These are phyloP conservation scores for human DNA, from an alignment of 2,113 vertebrate genomes.

Conservation along the genomic window GRCh38 chr6:77133001-77133500, in stretches of 20 bases:
- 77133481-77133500: background rate
- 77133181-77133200: background rate
- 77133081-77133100: background rate
- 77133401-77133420: background rate
- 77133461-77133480: background rate
- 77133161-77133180: background rate
- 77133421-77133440: background rate
- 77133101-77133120: background rate
- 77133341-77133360: background rate
- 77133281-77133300: background rate
- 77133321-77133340: background rate
- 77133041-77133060: background rate
- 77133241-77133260: background rate
- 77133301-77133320: rapidly evolving
- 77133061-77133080: too few relatives aligned
- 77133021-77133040: background rate
- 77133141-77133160: background rate
- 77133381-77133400: background rate
- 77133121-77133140: background rate
- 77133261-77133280: background rate
- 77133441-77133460: background rate
- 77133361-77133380: background rate
- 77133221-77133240: background rate
- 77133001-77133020: background rate
- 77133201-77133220: background rate